These are phyloP conservation scores for Empidonax alnorum DNA, from an alignment of 2,113 vertebrate genomes.

Conservation along the genomic window DNA sequence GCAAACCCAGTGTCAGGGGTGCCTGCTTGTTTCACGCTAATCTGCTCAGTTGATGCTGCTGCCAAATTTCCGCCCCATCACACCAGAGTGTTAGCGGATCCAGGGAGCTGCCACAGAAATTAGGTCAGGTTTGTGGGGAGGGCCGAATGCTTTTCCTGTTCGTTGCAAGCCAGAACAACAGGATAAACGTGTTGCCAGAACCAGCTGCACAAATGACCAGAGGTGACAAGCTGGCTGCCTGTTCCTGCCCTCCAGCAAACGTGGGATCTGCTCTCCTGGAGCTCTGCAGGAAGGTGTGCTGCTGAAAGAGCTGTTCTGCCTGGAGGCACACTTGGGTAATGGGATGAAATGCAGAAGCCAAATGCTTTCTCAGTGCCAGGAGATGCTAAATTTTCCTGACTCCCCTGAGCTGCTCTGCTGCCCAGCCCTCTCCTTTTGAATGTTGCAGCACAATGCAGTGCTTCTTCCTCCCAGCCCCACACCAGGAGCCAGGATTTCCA, in stretches of 20 bases:
- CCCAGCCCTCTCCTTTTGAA: not conserved
- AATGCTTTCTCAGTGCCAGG: not conserved
- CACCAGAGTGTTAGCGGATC: not conserved
- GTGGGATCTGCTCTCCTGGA: not conserved
- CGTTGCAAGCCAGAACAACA: not conserved
- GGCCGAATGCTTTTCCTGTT: not conserved
- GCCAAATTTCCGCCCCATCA: not conserved
- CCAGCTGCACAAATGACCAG: not conserved
- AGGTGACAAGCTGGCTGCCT: not conserved
- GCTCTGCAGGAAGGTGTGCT: not conserved
- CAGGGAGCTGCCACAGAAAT: not conserved
- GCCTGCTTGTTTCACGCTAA: not conserved
- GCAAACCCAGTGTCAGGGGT: not conserved
- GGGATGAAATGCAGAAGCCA: not conserved
- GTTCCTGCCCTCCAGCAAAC: fast-evolving
- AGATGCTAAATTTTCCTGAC: not conserved
- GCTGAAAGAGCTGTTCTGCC: not conserved
- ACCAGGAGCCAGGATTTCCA: not conserved
- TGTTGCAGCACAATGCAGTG: fast-evolving
- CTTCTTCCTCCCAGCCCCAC: not conserved
- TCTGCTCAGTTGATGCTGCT: not conserved
- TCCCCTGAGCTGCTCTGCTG: not conserved
- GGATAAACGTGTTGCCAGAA: not conserved
- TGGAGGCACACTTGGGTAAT: not conserved
- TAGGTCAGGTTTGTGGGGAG: constrained; percentile 22